Evolutionary conservation across 2,797 vertebrate genomes (phyloP).

Genomic region (Darevskia nairensis): DNA sequence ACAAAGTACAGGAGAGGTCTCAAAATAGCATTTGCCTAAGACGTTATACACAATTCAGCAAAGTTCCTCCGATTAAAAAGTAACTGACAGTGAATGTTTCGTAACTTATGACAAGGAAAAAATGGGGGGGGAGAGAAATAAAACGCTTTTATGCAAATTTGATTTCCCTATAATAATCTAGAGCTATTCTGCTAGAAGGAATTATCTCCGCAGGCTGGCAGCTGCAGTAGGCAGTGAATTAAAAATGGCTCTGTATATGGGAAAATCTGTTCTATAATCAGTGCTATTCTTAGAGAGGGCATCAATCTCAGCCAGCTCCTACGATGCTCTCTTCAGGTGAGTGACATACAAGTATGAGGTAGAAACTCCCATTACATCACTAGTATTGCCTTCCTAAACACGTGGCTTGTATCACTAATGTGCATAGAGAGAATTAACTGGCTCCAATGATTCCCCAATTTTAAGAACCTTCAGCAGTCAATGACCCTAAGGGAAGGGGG

Average conservation of each 20-base stretch:
- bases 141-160: slow-evolving; percentile 85
- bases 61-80: slow-evolving; percentile 70
- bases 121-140: slow-evolving; percentile 65
- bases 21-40: slow-evolving; percentile 9
- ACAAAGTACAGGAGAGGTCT: slow-evolving; percentile 1
- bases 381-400: slow-evolving; percentile 58
- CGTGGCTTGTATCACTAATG: slow-evolving; percentile 26
- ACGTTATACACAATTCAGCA: background rate
- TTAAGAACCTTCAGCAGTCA: slow-evolving; percentile 51
- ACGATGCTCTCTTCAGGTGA: slow-evolving; percentile 71
- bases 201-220: slow-evolving; percentile 84
- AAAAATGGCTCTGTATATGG: slow-evolving; percentile 87
- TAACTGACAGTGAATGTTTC: slow-evolving; percentile 78
- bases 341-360: slow-evolving; percentile 78
- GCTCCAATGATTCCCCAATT: background rate
- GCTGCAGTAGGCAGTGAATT: slow-evolving; percentile 87
- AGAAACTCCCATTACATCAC: slow-evolving; percentile 81
- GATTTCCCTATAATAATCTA: slow-evolving; percentile 87
- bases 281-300: slow-evolving; percentile 84
- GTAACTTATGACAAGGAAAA: slow-evolving; percentile 74
- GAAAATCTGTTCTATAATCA: slow-evolving; percentile 86
- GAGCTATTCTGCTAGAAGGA: slow-evolving; percentile 84
- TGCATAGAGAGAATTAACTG: background rate
- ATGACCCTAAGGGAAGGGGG: slow-evolving; percentile 31
- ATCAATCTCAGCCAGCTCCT: slow-evolving; percentile 80